A percentile compares a stretch with the other conserved stretches of the same genome.
These are phyloP conservation scores for Hypsibius dujardini DNA, from an alignment of 1,140 invertebrate genomes.

Conservation along the genomic window DNA sequence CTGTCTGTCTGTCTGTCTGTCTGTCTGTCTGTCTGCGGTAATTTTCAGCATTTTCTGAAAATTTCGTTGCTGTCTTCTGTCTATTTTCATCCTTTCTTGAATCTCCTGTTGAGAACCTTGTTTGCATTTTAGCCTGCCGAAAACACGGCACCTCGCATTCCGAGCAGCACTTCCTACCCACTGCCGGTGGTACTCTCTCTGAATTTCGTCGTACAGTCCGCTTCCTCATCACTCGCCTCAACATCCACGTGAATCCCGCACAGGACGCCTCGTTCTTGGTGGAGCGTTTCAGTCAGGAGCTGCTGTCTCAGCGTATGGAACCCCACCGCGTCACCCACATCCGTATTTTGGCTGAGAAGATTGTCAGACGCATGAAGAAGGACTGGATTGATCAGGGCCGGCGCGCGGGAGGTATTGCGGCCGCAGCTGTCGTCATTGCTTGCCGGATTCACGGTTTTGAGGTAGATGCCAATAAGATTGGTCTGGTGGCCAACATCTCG, in stretches of 20 bases:
- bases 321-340: background rate
- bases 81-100: too few relatives aligned
- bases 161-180: conserved; percentile 27
- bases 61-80: too few relatives aligned
- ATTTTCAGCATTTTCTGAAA: background rate
- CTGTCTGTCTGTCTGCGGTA: background rate
- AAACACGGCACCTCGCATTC: background rate
- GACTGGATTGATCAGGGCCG: background rate
- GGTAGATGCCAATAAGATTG: background rate
- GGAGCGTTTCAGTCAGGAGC: background rate
- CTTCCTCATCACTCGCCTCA: background rate
- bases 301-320: background rate
- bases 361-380: background rate
- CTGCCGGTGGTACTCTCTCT: conserved; percentile 43
- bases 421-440: background rate
- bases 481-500: background rate
- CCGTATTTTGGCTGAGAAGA: background rate
- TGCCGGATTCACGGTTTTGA: background rate
- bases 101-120: too few relatives aligned
- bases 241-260: background rate
- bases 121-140: too few relatives aligned
- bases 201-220: conserved; percentile 42
- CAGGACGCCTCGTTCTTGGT: background rate
- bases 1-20: background rate
- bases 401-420: background rate